Base-by-base conservation (phyloP, 2,888 invertebrate species). In the Pristionchus entomophagus region DNA sequence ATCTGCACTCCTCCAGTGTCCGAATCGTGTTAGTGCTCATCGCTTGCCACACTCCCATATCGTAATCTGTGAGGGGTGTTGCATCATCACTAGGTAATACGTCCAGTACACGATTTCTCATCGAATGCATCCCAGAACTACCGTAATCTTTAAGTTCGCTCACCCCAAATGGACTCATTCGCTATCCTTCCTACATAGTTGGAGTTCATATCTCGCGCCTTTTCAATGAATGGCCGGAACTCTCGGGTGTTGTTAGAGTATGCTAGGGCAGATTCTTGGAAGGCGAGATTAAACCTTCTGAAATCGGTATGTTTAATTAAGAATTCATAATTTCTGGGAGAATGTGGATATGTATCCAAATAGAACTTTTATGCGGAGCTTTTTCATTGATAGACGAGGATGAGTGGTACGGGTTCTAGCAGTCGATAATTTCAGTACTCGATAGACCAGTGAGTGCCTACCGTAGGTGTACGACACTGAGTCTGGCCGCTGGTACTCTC, bases 1-100 rank as follows among this genome's bases (percentile, higher is more conserved):
- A 81, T 56, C 81, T 17, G 19, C 81, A 81, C 38, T 81, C 81
- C 38, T 81, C 81, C 35, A 81, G 38, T 56, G 81, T 81, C 12
- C 81, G 35, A 35, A 81, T 81, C 2, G 81, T 81, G 26, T 81
- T 81, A 3, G n/a, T 17, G 32, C 53, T 56, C 56, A 56, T 56
- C 4, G 53, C 56, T 38, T 81, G 81, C 81, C 81, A 81, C 12
- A 35, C 38, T 1, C 81, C 81, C 35, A 32, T 81, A 12, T 81
- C 81, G n/a, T 0, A 38, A 69, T 69, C 69, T 38, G 41, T 45
- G 59, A 59, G 6, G 22, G 5, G 4, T 56, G 8, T 56, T 56
- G 56, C 4, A 56, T 56, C 10, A n/a, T n/a, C n/a, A n/a, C n/a
- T n/a, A n/a, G n/a, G n/a, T n/a, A n/a, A n/a, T n/a, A n/a, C n/a